These are phyloP conservation scores for Scolopax mira DNA, from an alignment of 2,113 vertebrate genomes.

Conservation along the genomic window DNA sequence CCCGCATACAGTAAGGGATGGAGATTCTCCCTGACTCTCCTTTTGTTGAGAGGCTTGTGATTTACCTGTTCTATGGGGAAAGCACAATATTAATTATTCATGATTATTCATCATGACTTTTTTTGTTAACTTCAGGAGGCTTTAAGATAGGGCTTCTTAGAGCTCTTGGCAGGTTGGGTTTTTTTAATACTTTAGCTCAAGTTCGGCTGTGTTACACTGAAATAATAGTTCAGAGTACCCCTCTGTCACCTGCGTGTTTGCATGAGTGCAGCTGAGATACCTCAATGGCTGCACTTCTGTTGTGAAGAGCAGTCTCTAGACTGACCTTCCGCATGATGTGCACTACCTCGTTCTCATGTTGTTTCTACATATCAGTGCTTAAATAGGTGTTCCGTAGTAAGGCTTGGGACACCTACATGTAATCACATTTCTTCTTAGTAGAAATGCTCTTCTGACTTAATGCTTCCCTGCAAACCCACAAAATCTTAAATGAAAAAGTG, in stretches of 20 bases:
- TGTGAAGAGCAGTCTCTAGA: neutral
- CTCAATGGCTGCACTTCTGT: neutral
- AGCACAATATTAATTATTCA: neutral
- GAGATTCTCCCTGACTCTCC: too few relatives aligned
- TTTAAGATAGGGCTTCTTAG: neutral
- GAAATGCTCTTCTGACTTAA: neutral
- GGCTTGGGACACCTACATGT: neutral
- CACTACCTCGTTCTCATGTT: neutral
- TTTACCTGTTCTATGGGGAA: neutral
- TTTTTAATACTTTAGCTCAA: neutral
- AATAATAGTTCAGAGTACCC: neutral
- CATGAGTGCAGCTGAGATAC: neutral
- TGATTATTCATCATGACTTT: neutral
- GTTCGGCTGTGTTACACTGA: neutral
- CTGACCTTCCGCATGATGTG: neutral
- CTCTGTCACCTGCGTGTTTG: too few relatives aligned
- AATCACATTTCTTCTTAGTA: neutral
- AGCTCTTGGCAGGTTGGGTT: neutral
- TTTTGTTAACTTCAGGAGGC: neutral
- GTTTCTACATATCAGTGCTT: neutral
- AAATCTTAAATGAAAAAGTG: neutral
- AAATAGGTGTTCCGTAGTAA: neutral
- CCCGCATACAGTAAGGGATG: too few relatives aligned
- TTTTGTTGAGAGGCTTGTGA: neutral
- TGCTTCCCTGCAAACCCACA: neutral